Evolutionary conservation across 2,888 invertebrate species (phyloP).

Genomic region (Achlya flavicornis): DNA sequence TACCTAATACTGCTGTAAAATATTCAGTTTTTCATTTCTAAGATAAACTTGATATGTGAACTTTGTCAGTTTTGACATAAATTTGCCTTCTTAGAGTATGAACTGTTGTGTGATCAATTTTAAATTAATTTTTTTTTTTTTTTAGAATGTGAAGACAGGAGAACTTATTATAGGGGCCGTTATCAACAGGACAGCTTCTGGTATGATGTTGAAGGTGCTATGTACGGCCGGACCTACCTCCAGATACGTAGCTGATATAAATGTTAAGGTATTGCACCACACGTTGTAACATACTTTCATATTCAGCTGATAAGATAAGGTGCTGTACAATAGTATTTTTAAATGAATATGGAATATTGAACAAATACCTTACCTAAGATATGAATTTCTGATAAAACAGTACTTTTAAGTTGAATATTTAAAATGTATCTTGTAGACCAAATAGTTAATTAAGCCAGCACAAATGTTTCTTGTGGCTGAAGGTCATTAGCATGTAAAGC

Average conservation of each 20-base stretch:
- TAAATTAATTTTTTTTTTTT: constrained; percentile 12
- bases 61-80: no score
- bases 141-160: constrained; percentile 88
- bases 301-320: not conserved
- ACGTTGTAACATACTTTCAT: constrained; percentile 18
- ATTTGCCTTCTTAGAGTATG: no score
- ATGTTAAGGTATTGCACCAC: constrained; percentile 88
- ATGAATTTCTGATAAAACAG: no score
- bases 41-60: no score
- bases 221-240: constrained; percentile 92
- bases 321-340: not conserved
- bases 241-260: constrained; percentile 93
- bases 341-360: not conserved
- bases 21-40: not conserved
- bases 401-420: no score
- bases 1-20: no score
- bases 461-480: no score
- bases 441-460: no score
- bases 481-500: no score
- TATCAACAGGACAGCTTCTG: constrained; percentile 88
- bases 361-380: not conserved
- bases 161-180: constrained; percentile 92
- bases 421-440: no score
- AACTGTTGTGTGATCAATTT: no score
- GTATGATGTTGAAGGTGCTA: constrained; percentile 91